phyloP scores from a whole-genome alignment of 2,888 invertebrate species.

The Phalera bucephala region DNA sequence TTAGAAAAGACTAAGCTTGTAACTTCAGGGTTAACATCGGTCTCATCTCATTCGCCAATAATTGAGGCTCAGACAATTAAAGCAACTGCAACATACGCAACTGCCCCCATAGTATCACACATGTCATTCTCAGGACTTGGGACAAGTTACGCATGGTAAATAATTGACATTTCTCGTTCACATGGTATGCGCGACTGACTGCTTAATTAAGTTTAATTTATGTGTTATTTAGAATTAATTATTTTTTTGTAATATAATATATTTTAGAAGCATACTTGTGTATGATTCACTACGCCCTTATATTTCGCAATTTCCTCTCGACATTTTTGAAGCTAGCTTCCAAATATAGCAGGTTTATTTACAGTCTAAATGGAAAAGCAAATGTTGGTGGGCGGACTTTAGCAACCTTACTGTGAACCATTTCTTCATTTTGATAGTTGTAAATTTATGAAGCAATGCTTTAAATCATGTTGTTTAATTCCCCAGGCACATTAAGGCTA shows the following conservation, averaged over 20 bases:
- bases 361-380: no score
- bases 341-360: no score
- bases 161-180: conserved; percentile 18
- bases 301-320: no score
- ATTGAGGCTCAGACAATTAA: conserved; percentile 27
- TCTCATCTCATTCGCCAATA: conserved; percentile 10
- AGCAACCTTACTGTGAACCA: no score
- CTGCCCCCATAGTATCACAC: conserved; percentile 44
- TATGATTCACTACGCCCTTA: conserved; percentile 8
- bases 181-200: conserved; percentile 51
- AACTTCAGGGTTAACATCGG: conserved; percentile 9
- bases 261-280: conserved; percentile 14
- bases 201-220: conserved; percentile 23
- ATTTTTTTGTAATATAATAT: conserved; percentile 24
- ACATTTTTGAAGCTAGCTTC: no score
- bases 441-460: conserved; percentile 34
- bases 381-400: no score
- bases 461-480: conserved; percentile 35
- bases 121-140: conserved; percentile 41
- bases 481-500: conserved; percentile 27
- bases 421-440: conserved; percentile 17
- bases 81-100: conserved; percentile 38
- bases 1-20: conserved; percentile 4
- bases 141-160: conserved; percentile 51
- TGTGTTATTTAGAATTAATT: conserved; percentile 28